phyloP scores from a whole-genome alignment of 2,113 vertebrate genomes.

The Circaetus gallicus region DNA sequence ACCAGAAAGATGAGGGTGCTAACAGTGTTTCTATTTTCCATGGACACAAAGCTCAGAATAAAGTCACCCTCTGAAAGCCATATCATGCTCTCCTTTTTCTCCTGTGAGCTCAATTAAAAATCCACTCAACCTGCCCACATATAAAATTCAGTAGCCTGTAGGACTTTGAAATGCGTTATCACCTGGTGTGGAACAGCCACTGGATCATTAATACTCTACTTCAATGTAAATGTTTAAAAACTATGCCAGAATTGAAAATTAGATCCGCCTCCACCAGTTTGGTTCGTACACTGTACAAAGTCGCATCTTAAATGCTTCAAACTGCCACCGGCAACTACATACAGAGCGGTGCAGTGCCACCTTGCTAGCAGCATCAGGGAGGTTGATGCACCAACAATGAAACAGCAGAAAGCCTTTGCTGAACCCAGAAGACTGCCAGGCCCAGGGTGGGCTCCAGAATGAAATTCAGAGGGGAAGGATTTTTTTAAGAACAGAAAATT shows the following conservation, averaged over 20 bases:
- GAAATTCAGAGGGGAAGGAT: neutral
- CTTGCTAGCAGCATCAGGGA: neutral
- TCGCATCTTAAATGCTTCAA: neutral
- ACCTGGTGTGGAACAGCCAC: conserved; percentile 1
- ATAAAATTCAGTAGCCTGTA: conserved; percentile 48
- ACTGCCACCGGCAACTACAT: neutral
- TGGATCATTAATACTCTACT: neutral
- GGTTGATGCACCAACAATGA: neutral
- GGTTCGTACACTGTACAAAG: neutral
- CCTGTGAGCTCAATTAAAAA: conserved; percentile 41
- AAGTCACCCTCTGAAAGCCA: neutral
- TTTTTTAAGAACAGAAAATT: neutral
- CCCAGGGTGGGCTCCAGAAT: neutral
- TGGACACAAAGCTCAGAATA: neutral
- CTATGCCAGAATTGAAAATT: neutral
- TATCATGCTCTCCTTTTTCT: neutral
- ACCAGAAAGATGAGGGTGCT: neutral
- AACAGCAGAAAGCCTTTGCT: neutral
- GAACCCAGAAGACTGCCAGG: neutral
- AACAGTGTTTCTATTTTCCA: neutral
- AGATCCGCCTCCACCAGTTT: neutral
- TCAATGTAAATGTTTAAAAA: conserved; percentile 37
- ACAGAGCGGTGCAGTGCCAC: neutral
- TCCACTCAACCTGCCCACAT: conserved; percentile 15
- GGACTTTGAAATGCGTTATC: conserved; percentile 26